Base-by-base conservation (phyloP, 2,797 vertebrate species). In the Mycteria americana region DNA sequence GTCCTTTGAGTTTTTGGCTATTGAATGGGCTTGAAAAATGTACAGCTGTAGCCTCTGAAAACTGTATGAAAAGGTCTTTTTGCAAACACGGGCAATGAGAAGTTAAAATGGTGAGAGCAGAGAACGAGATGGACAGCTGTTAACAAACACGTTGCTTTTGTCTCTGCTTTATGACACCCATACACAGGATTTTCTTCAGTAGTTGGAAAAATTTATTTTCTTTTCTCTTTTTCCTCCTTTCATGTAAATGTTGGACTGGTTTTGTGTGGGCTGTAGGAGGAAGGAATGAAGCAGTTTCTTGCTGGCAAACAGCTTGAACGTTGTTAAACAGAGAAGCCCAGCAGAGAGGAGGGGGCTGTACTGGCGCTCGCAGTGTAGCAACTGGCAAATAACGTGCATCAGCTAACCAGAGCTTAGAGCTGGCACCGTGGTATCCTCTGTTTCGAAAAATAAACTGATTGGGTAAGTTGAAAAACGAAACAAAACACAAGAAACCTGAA, bases 111-210 rank as follows among this genome's bases (percentile, higher is more conserved):
- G 23, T 9, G 69, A 78, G 60, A 50, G 28, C 45, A 33, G 19
- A 23, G 11, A 35, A 8, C 2, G 50, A 43, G 65, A 35, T 5
- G 25, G 60, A 19, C 7, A 30, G 0, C 11, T 28, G 17, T 16
- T 60, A 78, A 6, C 31, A 57, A 37, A 33, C 1, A 1, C 1
- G 4, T 41, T 53, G 33, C 14, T 35, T 79, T 70, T 39, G 51
- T 15, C 56, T 53, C 51, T 25, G 35, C 19, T 39, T 65, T 48
- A 17, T 41, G 57, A 6, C 10, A 8, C 10, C 2, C 14, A 1
- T 10, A 3, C 12, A 7, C 9, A 9, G 0, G 0, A 4, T 57
- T 68, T 53, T 31, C 24, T 46, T 50, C 41, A 63, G 39, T 60
- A 35, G 46, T 0, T 77, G 65, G n/a, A 64, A 63, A 56, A 51